Base-by-base conservation (phyloP, 35 echinoderm and acorn worm genomes). In the Acanthaster planci region DNA sequence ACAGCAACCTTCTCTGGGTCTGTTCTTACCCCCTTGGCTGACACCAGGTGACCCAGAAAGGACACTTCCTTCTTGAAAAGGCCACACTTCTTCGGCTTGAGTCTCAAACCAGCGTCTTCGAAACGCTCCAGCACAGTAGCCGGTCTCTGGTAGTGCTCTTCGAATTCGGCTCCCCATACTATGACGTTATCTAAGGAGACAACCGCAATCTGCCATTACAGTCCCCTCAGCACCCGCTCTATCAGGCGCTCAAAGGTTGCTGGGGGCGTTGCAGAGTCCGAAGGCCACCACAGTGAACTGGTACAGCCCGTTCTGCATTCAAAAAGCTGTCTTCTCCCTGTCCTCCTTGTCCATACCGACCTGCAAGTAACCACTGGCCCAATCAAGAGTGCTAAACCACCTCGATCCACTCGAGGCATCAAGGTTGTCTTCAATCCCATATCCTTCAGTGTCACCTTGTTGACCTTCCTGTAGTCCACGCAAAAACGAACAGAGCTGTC, bases 301-400 rank as follows among this genome's bases (percentile, higher is more conserved):
- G 23, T 64, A 97, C 26, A 89, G 87, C 0, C 90, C 94, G 2
- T 84, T 80, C 17, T 84, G 47, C 60, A 86, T 79, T 0, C 83
- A 79, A 67, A 97, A 97, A 1, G 94, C 87, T 7, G 94, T 89
- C 34, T 92, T 92, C 8, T 39, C 16, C 19, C 84, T 55, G 31
- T 83, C 90, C 7, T 81, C 80, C 22, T 86, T 39, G 47, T 80
- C 90, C 8, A 97, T 37, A 21, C 82, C 68, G 8, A 97, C 88
- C 36, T 95, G 93, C 88, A 88, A 95, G 80, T 95, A 95, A 0
- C 93, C 93, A 38, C 82, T 84, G 16, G 88, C 84, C 8, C 90
- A 54, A 78, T 97, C 94, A 0, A 97, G 39, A 1, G 90, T 92
- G 14, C 81, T 87, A 31, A 92, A 92, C 44, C 87, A 97, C 39